Conservation (phyloP, 2,888 invertebrate genomes). For the Mechanitis messenoides region DNA sequence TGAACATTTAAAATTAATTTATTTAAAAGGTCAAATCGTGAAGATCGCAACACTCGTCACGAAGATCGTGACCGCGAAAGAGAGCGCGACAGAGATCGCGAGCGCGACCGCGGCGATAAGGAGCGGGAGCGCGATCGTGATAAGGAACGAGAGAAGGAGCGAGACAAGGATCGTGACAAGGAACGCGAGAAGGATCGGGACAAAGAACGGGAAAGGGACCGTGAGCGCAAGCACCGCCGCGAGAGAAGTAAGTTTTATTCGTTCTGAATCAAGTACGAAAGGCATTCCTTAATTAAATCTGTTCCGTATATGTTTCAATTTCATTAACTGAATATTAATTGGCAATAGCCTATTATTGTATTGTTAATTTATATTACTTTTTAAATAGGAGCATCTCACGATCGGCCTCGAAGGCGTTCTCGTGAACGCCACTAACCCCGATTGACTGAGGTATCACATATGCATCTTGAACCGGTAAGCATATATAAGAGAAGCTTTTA, state of each 20-base stretch:
- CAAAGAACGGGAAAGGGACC: slow-evolving; percentile 48
- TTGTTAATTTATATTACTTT: background rate
- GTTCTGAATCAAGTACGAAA: background rate
- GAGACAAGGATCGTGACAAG: slow-evolving; percentile 43
- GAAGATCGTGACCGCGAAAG: slow-evolving; percentile 36
- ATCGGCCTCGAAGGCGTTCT: slow-evolving; percentile 64
- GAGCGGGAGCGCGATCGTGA: slow-evolving; percentile 46
- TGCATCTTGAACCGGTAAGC: slow-evolving; percentile 70
- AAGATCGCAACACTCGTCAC: slow-evolving; percentile 29
- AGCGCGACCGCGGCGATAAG: slow-evolving; percentile 48
- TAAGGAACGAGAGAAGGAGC: slow-evolving; percentile 40
- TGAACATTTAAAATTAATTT: background rate
- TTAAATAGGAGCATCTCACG: slow-evolving; percentile 56
- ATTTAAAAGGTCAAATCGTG: slow-evolving; percentile 30
- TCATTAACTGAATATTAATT: too few species aligned
- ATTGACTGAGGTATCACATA: slow-evolving; percentile 75
- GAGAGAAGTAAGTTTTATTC: slow-evolving; percentile 52
- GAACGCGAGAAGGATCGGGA: slow-evolving; percentile 36
- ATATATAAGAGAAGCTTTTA: slow-evolving; percentile 32
- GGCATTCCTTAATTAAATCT: too few species aligned
- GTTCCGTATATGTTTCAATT: too few species aligned
- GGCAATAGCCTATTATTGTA: background rate
- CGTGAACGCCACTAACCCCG: slow-evolving; percentile 66
- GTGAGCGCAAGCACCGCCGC: slow-evolving; percentile 63
- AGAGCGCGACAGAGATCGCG: slow-evolving; percentile 61